A percentile compares a stretch with the other conserved stretches of the same genome.
These are phyloP conservation scores for Microlaimidae sp. DNA, from an alignment of 2,888 invertebrate species.

Conservation along the genomic window DNA sequence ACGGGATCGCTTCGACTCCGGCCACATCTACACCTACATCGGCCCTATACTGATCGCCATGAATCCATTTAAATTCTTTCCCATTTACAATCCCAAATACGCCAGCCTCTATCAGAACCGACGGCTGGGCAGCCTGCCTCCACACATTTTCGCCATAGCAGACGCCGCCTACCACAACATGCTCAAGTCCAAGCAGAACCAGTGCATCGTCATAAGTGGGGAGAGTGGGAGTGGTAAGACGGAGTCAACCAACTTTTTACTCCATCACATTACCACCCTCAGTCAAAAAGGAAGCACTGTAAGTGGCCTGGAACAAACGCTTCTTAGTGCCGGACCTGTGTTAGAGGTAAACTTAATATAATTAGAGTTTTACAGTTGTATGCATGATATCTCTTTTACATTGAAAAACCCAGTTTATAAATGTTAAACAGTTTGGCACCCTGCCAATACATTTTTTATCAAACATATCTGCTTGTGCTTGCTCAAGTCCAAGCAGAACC, in stretches of 20 bases:
- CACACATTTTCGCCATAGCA: slow-evolving; percentile 79
- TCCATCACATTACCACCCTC: slow-evolving; percentile 81
- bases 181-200: slow-evolving; percentile 71
- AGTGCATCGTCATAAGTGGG: slow-evolving; percentile 66
- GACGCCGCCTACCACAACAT: slow-evolving; percentile 44
- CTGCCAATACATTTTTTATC: too few relatives aligned
- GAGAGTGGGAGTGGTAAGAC: slow-evolving; percentile 71
- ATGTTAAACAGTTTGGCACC: too few relatives aligned
- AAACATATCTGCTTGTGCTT: too few relatives aligned
- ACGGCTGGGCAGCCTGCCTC: slow-evolving; percentile 71
- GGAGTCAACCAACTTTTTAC: slow-evolving; percentile 80
- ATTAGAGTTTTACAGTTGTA: too few relatives aligned
- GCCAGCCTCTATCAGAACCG: slow-evolving; percentile 84
- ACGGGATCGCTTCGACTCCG: slow-evolving; percentile 59
- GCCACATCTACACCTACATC: slow-evolving; percentile 87
- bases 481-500: slow-evolving; percentile 68
- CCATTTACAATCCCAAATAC: slow-evolving; percentile 92
- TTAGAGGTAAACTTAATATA: slow-evolving; percentile 56
- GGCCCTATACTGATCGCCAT: slow-evolving; percentile 77
- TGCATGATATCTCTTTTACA: too few relatives aligned
- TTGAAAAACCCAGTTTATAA: too few relatives aligned
- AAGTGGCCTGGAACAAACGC: slow-evolving; percentile 88
- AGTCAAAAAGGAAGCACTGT: slow-evolving; percentile 85
- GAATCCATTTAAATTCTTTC: slow-evolving; percentile 72
- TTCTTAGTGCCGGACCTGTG: slow-evolving; percentile 83